Conservation (phyloP, 53 echinoderm and acorn worm genomes). For the Stichopus horrens region DNA sequence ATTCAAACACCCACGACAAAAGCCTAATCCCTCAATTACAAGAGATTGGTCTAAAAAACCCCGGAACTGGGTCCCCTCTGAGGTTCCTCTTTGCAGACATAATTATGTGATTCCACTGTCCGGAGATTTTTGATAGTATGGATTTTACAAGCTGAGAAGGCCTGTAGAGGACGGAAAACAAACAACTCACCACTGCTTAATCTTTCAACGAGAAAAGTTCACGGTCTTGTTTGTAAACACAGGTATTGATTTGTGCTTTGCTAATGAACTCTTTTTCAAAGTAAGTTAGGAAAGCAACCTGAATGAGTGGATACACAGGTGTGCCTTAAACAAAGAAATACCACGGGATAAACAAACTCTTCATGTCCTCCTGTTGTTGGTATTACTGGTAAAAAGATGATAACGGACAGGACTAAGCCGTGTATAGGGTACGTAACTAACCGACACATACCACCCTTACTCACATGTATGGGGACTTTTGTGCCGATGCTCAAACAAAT, state of each 20-base stretch:
- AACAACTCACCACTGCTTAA: too few species aligned
- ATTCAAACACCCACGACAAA: not conserved
- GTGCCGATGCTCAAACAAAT: too few species aligned
- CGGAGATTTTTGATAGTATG: too few species aligned
- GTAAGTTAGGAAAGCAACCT: not conserved
- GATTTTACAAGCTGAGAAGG: too few species aligned
- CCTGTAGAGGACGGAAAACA: too few species aligned
- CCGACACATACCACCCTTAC: too few species aligned
- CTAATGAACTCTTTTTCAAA: conserved; percentile 11
- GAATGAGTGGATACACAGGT: not conserved
- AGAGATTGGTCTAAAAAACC: not conserved
- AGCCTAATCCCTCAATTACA: conserved; percentile 14
- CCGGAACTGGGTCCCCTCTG: not conserved
- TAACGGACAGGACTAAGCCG: too few species aligned
- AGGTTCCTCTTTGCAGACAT: too few species aligned
- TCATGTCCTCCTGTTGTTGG: not conserved
- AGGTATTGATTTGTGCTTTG: not conserved
- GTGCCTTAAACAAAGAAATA: not conserved
- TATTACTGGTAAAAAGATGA: not conserved
- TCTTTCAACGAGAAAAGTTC: not conserved
- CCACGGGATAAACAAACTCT: not conserved
- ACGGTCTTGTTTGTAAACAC: conserved; percentile 21
- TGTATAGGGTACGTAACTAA: too few species aligned
- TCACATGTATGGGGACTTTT: too few species aligned
- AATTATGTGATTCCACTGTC: too few species aligned